phyloP scores from a whole-genome alignment of 1,140 invertebrate genomes.

The Zaprionus inermis region DNA sequence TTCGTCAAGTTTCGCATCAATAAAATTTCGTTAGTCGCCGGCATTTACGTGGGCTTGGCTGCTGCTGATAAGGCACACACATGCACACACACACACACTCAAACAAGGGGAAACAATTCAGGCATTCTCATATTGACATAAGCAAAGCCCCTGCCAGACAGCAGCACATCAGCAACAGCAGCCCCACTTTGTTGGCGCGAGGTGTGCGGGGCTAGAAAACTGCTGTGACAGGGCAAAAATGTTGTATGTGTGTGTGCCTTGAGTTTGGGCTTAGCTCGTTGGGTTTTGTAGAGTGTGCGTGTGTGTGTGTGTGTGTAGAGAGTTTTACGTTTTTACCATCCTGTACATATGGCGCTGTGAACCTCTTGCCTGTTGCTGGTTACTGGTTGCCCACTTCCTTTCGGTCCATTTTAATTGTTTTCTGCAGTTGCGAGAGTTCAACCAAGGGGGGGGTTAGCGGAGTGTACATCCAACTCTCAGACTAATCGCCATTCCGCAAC shows the following conservation, averaged over 20 bases:
- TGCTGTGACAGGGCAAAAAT: conserved; percentile 48
- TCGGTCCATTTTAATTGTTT: conserved; percentile 63
- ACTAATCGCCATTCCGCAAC: conserved; percentile 30
- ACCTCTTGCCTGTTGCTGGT: conserved; percentile 36
- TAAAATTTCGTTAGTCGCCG: conserved; percentile 48
- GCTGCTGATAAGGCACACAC: conserved; percentile 50
- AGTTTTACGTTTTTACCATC: not conserved
- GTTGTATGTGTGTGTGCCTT: conserved; percentile 4
- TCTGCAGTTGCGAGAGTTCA: conserved; percentile 29
- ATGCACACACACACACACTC: conserved; percentile 15
- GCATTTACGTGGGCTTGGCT: conserved; percentile 49
- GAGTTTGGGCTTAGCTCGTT: not conserved
- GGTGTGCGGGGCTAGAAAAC: conserved; percentile 6
- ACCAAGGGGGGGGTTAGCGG: not conserved
- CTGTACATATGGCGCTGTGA: conserved; percentile 22
- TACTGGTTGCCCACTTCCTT: conserved; percentile 25
- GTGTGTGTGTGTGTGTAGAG: not conserved
- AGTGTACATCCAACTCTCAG: not conserved
- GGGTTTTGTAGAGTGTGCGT: not conserved
- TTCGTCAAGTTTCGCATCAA: conserved; percentile 48
- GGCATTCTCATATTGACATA: conserved; percentile 54
- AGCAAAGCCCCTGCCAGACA: conserved; percentile 42
- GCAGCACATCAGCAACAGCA: conserved; percentile 32
- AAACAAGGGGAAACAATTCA: conserved; percentile 17
- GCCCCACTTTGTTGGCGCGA: not conserved